Percentiles rank a stretch among this genome's conserved stretches.
These are phyloP conservation scores for Myodes glareolus DNA, from an alignment of 2,113 vertebrate genomes.

Conservation along the genomic window DNA sequence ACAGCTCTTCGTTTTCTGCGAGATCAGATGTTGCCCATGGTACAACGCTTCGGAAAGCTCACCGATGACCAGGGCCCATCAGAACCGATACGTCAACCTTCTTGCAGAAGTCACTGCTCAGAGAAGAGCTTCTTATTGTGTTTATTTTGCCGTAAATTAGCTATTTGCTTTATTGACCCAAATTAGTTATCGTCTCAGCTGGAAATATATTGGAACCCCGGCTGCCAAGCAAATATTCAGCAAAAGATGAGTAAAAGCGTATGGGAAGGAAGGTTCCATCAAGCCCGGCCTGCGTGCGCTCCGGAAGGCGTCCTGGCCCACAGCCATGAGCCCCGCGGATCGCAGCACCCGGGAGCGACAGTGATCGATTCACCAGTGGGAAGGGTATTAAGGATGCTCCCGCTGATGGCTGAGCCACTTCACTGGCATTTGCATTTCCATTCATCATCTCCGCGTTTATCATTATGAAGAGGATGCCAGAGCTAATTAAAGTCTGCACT, in stretches of 20 bases:
- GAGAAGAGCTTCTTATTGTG: conserved; percentile 77
- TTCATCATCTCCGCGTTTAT: conserved; percentile 98
- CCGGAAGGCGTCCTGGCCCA: conserved; percentile 86
- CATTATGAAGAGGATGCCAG: conserved; percentile 96
- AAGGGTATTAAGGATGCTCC: conserved; percentile 96
- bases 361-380: conserved; percentile 96
- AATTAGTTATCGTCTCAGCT: conserved; percentile 90
- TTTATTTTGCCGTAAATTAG: conserved; percentile 88
- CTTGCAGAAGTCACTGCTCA: conserved; percentile 26
- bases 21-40: background rate
- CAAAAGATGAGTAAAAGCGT: conserved; percentile 88
- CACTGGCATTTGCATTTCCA: conserved; percentile 97
- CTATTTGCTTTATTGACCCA: conserved; percentile 88
- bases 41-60: background rate
- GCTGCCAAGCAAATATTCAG: conserved; percentile 90
- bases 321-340: conserved; percentile 88
- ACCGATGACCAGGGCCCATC: background rate
- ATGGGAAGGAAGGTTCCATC: conserved; percentile 85
- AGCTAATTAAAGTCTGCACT: conserved; percentile 98
- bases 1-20: background rate
- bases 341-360: conserved; percentile 91
- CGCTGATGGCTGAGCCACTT: conserved; percentile 93
- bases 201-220: conserved; percentile 89
- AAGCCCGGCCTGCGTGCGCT: conserved; percentile 82
- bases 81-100: background rate